A percentile compares a stretch with the other conserved stretches of the same genome.
Conservation (phyloP, 2,888 invertebrate species). For the Exephanes ischioxanthus region DNA sequence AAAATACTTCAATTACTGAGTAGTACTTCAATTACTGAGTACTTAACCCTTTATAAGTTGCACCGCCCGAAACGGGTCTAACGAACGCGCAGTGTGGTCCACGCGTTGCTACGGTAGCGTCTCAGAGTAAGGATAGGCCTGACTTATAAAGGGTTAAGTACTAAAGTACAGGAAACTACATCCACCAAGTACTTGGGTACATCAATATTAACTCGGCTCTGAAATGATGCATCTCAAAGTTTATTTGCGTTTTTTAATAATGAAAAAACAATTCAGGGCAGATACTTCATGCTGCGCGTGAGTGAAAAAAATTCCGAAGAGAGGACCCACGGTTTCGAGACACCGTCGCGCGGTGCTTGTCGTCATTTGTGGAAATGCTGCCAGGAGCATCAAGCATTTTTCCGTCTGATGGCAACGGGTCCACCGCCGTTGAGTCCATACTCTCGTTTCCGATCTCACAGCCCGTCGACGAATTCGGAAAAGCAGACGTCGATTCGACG, state of each 20-base stretch:
- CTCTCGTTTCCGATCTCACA: slow-evolving; percentile 84
- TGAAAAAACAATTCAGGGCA: slow-evolving; percentile 86
- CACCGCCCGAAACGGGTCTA: no score
- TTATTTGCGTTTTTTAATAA: slow-evolving; percentile 1
- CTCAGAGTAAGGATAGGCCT: no score
- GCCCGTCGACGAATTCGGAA: slow-evolving; percentile 80
- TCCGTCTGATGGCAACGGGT: slow-evolving; percentile 91
- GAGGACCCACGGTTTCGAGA: slow-evolving; percentile 98
- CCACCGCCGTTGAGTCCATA: slow-evolving; percentile 84
- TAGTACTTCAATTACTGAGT: no score
- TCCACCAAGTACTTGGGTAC: no score
- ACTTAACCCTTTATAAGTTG: no score
- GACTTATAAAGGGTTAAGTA: no score
- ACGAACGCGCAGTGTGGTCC: no score
- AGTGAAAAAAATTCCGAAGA: slow-evolving; percentile 98
- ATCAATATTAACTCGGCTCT: no score
- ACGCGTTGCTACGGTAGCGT: no score
- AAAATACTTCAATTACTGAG: no score
- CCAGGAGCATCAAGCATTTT: slow-evolving; percentile 97
- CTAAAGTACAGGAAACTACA: no score
- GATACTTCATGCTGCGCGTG: slow-evolving; percentile 98
- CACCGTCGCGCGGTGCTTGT: slow-evolving; percentile 95
- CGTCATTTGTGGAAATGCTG: slow-evolving; percentile 98
- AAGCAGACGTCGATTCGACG: slow-evolving; percentile 84
- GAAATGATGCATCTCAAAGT: background rate